Evolutionary conservation across 1,140 invertebrate species (phyloP).

Genomic region (Monochamus saltuarius): DNA sequence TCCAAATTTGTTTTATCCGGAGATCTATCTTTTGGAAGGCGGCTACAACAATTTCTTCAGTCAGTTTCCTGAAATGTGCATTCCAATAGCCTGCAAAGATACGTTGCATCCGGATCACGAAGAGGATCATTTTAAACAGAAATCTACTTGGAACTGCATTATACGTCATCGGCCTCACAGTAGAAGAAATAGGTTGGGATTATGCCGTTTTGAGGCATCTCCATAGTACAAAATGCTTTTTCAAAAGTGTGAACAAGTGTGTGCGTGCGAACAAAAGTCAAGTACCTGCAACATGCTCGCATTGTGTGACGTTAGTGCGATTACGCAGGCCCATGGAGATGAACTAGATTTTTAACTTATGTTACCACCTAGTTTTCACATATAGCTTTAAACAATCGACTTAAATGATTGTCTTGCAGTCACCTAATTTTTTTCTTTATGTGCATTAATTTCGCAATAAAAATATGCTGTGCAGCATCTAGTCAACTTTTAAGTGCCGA

Average conservation of each 20-base stretch:
- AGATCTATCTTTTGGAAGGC: constrained; percentile 91
- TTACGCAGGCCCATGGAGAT: too few relatives aligned
- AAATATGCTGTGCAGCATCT: constrained; percentile 11
- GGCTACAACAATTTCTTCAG: constrained; percentile 92
- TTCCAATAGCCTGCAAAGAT: constrained; percentile 71
- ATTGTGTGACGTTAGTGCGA: constrained; percentile 21
- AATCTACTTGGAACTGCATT: constrained; percentile 67
- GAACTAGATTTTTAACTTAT: constrained; percentile 23
- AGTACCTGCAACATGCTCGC: not conserved
- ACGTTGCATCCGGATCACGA: constrained; percentile 78
- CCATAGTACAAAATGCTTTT: constrained; percentile 23
- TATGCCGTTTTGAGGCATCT: not conserved
- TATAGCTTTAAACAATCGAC: constrained; percentile 27
- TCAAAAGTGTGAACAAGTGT: not conserved
- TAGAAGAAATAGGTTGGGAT: constrained; percentile 26
- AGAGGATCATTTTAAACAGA: constrained; percentile 73
- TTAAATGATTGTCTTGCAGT: constrained; percentile 7
- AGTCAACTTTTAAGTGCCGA: constrained; percentile 15
- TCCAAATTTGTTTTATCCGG: constrained; percentile 87
- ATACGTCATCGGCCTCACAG: constrained; percentile 23
- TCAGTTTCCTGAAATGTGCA: constrained; percentile 70
- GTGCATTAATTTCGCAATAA: constrained; percentile 39
- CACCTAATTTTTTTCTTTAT: constrained; percentile 25
- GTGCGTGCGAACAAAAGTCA: not conserved
- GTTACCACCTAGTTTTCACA: constrained; percentile 32